Conservation (phyloP, 1,140 invertebrate species). For the Dinothrombium tinctorium region DNA sequence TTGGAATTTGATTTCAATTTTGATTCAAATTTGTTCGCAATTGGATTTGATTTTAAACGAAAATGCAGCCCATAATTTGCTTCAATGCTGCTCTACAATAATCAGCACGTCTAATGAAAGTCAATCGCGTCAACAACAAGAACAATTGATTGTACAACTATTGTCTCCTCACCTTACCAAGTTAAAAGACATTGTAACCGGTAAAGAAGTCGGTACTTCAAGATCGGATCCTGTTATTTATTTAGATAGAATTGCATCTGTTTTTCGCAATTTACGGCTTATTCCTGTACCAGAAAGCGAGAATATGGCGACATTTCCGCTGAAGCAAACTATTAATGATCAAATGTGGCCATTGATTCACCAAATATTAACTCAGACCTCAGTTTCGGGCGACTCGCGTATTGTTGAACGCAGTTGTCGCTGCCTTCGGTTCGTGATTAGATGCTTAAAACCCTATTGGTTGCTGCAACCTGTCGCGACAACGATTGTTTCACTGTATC, state of each 20-base stretch:
- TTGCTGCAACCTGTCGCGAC: conserved; percentile 10
- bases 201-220: background rate
- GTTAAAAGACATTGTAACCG: background rate
- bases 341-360: conserved; percentile 10
- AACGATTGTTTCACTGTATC: conserved; percentile 62
- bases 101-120: conserved; percentile 3
- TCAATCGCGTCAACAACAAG: conserved; percentile 4
- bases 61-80: conserved; percentile 3
- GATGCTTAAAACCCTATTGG: conserved; percentile 27
- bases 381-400: conserved; percentile 33
- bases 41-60: conserved; percentile 2
- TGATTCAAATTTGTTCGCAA: conserved; percentile 8
- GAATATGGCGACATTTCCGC: background rate
- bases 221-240: conserved; percentile 47
- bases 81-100: conserved; percentile 8
- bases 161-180: background rate
- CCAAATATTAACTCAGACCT: conserved; percentile 2
- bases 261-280: conserved; percentile 33
- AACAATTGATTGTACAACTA: conserved; percentile 6
- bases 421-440: conserved; percentile 61
- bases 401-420: conserved; percentile 79
- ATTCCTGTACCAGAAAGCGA: background rate
- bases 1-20: conserved; percentile 3
- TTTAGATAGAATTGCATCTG: conserved; percentile 68
- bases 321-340: background rate